Evolutionary conservation across 2,888 invertebrate species (phyloP).

Genomic region (Machimus atricapillus): DNA sequence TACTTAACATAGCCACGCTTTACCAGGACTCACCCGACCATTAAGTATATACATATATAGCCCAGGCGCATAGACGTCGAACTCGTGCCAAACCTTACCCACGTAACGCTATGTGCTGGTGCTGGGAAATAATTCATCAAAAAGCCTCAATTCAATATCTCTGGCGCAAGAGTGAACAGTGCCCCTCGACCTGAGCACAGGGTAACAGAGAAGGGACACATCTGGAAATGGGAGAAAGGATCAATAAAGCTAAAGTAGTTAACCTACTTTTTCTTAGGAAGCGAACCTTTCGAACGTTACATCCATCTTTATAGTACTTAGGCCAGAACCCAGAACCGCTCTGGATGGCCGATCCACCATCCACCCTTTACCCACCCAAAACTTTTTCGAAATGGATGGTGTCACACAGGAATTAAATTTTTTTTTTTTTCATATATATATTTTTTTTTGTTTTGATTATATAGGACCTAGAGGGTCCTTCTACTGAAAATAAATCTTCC

Average conservation of each 20-base stretch:
- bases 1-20: conserved; percentile 1
- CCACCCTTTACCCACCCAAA: background rate
- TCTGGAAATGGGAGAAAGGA: conserved; percentile 33
- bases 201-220: conserved; percentile 12
- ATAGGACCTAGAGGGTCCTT: background rate
- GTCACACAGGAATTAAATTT: conserved; percentile 1
- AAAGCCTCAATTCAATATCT: conserved; percentile 38
- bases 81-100: conserved; percentile 20
- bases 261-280: conserved; percentile 44
- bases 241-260: conserved; percentile 46
- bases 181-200: background rate
- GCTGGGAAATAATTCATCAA: conserved; percentile 32
- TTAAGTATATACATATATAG: background rate
- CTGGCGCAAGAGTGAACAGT: conserved; percentile 17
- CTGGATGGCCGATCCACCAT: background rate
- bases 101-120: conserved; percentile 12
- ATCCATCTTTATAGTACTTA: conserved; percentile 42
- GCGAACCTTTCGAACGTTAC: conserved; percentile 31
- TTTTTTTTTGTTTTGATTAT: background rate
- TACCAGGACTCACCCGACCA: background rate
- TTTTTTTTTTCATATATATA: background rate
- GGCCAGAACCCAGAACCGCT: background rate
- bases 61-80: background rate
- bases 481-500: background rate
- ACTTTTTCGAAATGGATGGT: background rate